Evolutionary conservation across 2,888 invertebrate genomes (phyloP).

Genomic region (Eudemis profundana): DNA sequence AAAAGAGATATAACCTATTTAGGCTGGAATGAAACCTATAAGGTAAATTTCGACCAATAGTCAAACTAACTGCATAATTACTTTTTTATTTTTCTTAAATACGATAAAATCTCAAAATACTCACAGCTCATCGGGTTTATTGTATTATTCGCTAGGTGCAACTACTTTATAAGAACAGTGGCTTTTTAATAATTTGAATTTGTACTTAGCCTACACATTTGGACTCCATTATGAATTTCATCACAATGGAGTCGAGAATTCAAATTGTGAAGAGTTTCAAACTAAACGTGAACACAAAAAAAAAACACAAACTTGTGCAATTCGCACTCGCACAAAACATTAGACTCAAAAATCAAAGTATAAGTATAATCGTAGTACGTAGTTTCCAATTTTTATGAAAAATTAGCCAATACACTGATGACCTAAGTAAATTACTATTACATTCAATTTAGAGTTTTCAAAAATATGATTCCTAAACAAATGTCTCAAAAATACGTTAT

Average conservation of each 20-base stretch:
- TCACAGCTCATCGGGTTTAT: slow-evolving; percentile 85
- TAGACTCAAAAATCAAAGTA: slow-evolving; percentile 28
- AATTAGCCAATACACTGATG: slow-evolving; percentile 71
- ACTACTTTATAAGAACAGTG: slow-evolving; percentile 85
- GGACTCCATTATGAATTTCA: slow-evolving; percentile 70
- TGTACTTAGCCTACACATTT: slow-evolving; percentile 82
- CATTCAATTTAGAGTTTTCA: slow-evolving; percentile 75
- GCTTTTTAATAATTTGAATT: slow-evolving; percentile 83
- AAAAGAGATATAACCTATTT: slow-evolving; percentile 75
- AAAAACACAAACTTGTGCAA: slow-evolving; percentile 18
- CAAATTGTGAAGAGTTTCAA: slow-evolving; percentile 48
- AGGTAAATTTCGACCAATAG: slow-evolving; percentile 70
- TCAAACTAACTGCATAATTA: slow-evolving; percentile 72
- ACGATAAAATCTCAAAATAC: slow-evolving; percentile 85
- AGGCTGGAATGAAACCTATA: slow-evolving; percentile 79
- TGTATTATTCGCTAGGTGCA: slow-evolving; percentile 84
- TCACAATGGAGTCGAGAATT: slow-evolving; percentile 60
- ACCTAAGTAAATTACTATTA: slow-evolving; percentile 70
- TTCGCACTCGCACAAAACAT: slow-evolving; percentile 39
- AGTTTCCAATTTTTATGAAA: slow-evolving; percentile 55
- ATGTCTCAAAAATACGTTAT: slow-evolving; percentile 85
- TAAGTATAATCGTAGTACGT: slow-evolving; percentile 48
- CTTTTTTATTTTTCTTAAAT: slow-evolving; percentile 72
- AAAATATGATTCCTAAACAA: slow-evolving; percentile 84
- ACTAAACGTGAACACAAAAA: slow-evolving; percentile 28